Percentiles rank a stretch among this genome's conserved stretches.
Conservation (phyloP, 2,888 invertebrate species). For the Parasteatoda lunata region DNA sequence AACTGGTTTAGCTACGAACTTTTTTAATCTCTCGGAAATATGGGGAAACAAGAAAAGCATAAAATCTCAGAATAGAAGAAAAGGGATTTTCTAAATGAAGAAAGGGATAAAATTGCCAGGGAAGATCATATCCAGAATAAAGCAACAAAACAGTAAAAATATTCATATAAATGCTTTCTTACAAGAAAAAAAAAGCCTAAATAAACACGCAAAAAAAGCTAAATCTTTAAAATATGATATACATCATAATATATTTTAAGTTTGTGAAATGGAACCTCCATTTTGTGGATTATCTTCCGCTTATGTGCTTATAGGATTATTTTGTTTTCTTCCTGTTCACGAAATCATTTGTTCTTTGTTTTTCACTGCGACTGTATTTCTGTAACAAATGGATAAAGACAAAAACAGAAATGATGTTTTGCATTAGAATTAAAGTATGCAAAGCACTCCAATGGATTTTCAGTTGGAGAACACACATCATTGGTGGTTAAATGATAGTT, state of each 20-base stretch:
- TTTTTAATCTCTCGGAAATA: background rate
- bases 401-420: background rate
- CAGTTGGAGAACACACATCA: background rate
- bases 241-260: background rate
- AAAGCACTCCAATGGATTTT: background rate
- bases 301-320: conserved; percentile 3
- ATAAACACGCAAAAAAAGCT: background rate
- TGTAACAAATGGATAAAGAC: background rate
- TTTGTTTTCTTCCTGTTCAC: background rate
- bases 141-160: background rate
- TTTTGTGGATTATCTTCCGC: conserved; percentile 28
- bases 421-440: background rate
- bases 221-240: background rate
- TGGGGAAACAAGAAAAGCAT: background rate
- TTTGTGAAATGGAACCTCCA: conserved; percentile 13
- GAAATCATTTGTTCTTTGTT: background rate
- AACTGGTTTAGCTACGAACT: background rate
- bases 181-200: background rate
- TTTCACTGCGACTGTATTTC: background rate
- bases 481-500: too few relatives aligned
- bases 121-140: background rate
- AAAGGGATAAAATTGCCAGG: background rate
- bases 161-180: background rate
- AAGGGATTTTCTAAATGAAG: background rate
- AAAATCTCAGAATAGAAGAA: background rate